phyloP scores from a whole-genome alignment of 1,140 invertebrate genomes.

The Oppia nitens region DNA sequence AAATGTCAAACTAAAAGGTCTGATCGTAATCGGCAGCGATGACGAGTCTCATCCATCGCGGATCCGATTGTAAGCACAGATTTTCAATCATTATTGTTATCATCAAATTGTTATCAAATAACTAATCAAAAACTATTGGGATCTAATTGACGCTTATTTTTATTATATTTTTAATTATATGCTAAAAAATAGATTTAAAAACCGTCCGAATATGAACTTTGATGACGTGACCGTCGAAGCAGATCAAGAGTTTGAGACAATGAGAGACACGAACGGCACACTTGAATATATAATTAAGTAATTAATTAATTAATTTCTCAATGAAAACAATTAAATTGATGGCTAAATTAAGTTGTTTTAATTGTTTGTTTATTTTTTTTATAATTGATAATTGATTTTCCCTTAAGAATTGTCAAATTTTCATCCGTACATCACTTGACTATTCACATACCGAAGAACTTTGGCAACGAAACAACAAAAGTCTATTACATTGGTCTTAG shows the following conservation, averaged over 20 bases:
- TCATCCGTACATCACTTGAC: conserved; percentile 68
- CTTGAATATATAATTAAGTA: conserved; percentile 81
- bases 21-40: conserved; percentile 73
- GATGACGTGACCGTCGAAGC: conserved; percentile 52
- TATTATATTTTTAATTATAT: conserved; percentile 7
- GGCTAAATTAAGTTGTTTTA: background rate
- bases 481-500: conserved; percentile 89
- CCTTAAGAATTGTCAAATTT: conserved; percentile 68
- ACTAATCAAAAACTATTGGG: too few relatives aligned
- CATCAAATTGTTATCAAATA: background rate
- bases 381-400: conserved; percentile 15
- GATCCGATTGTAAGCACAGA: conserved; percentile 61
- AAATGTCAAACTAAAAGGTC: conserved; percentile 81
- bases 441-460: conserved; percentile 72
- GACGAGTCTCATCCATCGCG: conserved; percentile 59
- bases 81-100: background rate
- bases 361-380: background rate
- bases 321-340: conserved; percentile 1
- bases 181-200: conserved; percentile 46
- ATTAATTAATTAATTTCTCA: conserved; percentile 23
- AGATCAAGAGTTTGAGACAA: conserved; percentile 82
- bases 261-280: conserved; percentile 52
- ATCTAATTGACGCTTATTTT: too few relatives aligned
- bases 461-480: conserved; percentile 59
- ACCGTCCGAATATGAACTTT: conserved; percentile 80